phyloP scores from a whole-genome alignment of 2,888 invertebrate species.

The Acronicta alni region DNA sequence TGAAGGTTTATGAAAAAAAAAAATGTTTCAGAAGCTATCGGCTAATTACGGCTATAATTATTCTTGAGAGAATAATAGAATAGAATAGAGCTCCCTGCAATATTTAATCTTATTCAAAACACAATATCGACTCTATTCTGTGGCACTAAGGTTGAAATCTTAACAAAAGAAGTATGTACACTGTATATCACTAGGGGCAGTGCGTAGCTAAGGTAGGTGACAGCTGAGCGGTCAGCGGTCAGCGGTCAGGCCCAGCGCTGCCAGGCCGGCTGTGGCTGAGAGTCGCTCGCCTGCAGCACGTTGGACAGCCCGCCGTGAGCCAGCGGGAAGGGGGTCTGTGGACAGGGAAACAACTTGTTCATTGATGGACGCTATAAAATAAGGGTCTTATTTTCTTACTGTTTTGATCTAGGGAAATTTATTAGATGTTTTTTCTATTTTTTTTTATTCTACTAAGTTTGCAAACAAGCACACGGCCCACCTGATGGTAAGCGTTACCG shows the following conservation, averaged over 20 bases:
- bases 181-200: slow-evolving; percentile 13
- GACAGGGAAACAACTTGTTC: no score
- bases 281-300: slow-evolving; percentile 75
- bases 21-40: not conserved
- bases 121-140: not conserved
- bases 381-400: no score
- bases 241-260: slow-evolving; percentile 74
- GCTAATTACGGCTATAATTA: no score
- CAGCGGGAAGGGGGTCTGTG: slow-evolving; percentile 70
- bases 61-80: no score
- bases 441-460: no score
- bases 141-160: slow-evolving; percentile 12
- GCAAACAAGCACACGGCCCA: no score
- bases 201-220: not conserved
- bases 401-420: no score
- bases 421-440: no score
- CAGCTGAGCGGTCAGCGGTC: slow-evolving; percentile 63
- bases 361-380: no score
- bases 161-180: slow-evolving; percentile 20
- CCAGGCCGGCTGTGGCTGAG: slow-evolving; percentile 67
- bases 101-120: not conserved
- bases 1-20: no score
- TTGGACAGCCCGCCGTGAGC: slow-evolving; percentile 76
- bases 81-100: no score
- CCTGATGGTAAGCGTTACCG: no score